Percentiles rank a stretch among this genome's conserved stretches.
phyloP scores from a whole-genome alignment of 2,888 invertebrate genomes.

The Drosophila phalerata region DNA sequence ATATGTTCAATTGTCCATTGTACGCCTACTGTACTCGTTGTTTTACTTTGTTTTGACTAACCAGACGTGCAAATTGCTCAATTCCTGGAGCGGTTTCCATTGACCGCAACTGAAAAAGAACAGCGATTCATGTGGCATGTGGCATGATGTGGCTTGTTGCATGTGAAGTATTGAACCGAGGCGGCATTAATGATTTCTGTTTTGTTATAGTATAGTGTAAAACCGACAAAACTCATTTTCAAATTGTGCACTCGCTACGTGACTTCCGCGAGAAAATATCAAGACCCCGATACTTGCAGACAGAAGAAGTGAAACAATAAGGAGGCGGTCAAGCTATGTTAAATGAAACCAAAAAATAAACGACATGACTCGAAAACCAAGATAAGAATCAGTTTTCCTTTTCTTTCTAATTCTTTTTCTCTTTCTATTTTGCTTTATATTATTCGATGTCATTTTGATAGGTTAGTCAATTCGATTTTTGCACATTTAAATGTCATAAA shows the following conservation, averaged over 20 bases:
- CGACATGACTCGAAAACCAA: constrained; percentile 16
- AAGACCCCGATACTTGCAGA: constrained; percentile 11
- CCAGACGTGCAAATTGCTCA: constrained; percentile 79
- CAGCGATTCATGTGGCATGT: constrained; percentile 44
- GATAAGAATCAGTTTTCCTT: constrained; percentile 17
- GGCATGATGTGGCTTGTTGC: constrained; percentile 37
- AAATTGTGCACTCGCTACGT: constrained; percentile 77
- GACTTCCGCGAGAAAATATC: constrained; percentile 73
- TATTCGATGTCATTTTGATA: constrained; percentile 14
- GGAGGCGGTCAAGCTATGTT: not conserved
- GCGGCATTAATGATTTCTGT: constrained; percentile 60
- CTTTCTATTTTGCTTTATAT: not conserved
- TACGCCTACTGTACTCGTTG: constrained; percentile 58
- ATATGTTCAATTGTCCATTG: constrained; percentile 52
- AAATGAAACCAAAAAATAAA: not conserved
- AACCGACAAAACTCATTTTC: constrained; percentile 81
- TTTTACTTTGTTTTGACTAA: constrained; percentile 74
- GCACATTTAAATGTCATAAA: constrained; percentile 45
- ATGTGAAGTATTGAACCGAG: constrained; percentile 43
- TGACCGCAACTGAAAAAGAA: constrained; percentile 66
- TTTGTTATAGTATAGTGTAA: constrained; percentile 64
- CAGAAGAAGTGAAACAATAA: not conserved
- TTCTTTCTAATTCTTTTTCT: constrained; percentile 7
- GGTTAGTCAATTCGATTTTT: not conserved
- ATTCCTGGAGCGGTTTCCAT: constrained; percentile 76